Base-by-base conservation (phyloP, 2,797 vertebrate genomes). In the Argentina silus region DNA sequence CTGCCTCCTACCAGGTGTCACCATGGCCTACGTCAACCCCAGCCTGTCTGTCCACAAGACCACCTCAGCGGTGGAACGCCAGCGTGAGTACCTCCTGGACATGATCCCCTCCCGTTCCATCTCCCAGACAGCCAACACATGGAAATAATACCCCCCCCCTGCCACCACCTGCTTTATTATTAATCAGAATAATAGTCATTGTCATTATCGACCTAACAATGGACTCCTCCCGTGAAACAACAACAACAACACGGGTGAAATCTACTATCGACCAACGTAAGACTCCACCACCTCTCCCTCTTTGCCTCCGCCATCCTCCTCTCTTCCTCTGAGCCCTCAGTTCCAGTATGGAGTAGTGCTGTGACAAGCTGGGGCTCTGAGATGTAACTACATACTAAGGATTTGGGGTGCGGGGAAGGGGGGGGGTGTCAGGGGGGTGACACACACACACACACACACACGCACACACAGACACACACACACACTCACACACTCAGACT, bases 81-180 rank as follows among this genome's bases (percentile, higher is more conserved):
- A 99, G 88, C 95, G 98, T 66, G 98, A 99, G 82, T 99, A 99
- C 86, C 97, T 99, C 81, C 94, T 99, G 87, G 97, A 99, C 92
- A 99, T 99, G 98, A 98, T 99, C 87, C 98, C 98, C 19, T 97
- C 98, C 42, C 96, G 97, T 83, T 96, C 98, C 79, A 96, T 99
- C 93, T 96, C 96, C 90, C 98, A 99, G 85, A 95, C 97, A 0
- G 95, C 97, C 90, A 96, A 94, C 85, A 92, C 96, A 67, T 99
- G 98, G 97, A 99, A 99, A 95, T 98, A 96, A 94, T 94, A 81
- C 21, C 15, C 67, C 65, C 73, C 66, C 80, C 73, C 43, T 79
- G 78, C 73, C 71, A 51, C 77, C 82, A 78, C 72, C 69, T 51
- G 79, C 88, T 77, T 83, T 47, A 65, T 69, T 78, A 74, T 73